Conservation (phyloP, 2,113 vertebrate genomes). For the cattle (Bos taurus) region ARS-UCD2.0 NC_037328.1:2266001-2266500, state of each 20-base stretch:
- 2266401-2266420: not conserved
- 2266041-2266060: not conserved
- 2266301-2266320: not conserved
- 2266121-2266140: not conserved
- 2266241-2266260: not conserved
- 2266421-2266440: not conserved
- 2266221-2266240: not conserved
- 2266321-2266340: not conserved
- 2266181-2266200: not conserved
- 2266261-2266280: not conserved
- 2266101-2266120: not conserved
- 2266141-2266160: not conserved
- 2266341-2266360: not conserved
- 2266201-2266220: not conserved
- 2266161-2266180: not conserved
- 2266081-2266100: not conserved
- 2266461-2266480: not conserved
- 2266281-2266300: not conserved
- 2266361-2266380: not conserved
- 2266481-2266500: not conserved
- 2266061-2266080: not conserved
- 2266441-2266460: not conserved
- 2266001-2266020: not conserved
- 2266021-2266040: not conserved
- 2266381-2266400: not conserved